Evolutionary conservation across 2,888 invertebrate genomes (phyloP).

Genomic region (Coelogynopora nodosa): DNA sequence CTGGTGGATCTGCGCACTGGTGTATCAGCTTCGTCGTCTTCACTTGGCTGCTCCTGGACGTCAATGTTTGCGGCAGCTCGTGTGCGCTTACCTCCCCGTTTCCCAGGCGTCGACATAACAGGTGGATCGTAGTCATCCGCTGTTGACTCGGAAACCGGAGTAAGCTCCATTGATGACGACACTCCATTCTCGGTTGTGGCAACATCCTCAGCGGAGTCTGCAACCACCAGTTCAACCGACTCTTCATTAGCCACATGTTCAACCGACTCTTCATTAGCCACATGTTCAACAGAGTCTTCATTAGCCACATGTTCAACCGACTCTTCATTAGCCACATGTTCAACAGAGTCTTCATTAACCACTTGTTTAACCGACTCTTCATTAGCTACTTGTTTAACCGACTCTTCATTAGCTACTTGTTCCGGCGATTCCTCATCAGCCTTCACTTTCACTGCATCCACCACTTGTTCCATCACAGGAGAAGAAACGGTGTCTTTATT

Average conservation of each 20-base stretch:
- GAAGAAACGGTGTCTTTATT: background rate
- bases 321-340: background rate
- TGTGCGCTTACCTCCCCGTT: background rate
- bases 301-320: background rate
- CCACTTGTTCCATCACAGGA: background rate
- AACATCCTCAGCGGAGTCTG: background rate
- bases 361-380: background rate
- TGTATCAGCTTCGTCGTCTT: background rate
- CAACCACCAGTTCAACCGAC: no score
- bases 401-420: background rate
- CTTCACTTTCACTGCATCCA: no score
- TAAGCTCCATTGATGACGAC: no score
- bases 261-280: background rate
- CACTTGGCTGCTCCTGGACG: no score
- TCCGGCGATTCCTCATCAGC: background rate
- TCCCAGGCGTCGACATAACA: background rate
- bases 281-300: background rate
- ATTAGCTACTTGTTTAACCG: background rate
- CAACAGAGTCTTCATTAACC: background rate
- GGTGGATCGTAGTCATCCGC: background rate
- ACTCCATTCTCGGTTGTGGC: background rate
- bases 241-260: no score
- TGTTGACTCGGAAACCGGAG: background rate
- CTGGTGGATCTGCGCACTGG: background rate
- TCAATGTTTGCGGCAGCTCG: background rate